Evolutionary conservation across 2,797 vertebrate species (phyloP).

Genomic region (Xenops minutus): DNA sequence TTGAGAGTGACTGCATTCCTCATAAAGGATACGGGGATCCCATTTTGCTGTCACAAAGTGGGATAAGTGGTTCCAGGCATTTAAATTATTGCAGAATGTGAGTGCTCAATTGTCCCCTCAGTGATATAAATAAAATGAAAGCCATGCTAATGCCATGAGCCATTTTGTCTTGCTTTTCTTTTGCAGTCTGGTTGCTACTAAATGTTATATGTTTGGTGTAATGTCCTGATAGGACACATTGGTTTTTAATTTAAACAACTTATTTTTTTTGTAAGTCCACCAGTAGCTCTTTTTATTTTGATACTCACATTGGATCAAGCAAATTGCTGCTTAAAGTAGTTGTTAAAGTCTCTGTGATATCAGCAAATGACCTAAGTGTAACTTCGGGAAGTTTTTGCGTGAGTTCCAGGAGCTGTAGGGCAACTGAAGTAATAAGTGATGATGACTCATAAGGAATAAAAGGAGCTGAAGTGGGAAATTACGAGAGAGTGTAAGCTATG

Average conservation of each 20-base stretch:
- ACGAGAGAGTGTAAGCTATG: constrained; percentile 1
- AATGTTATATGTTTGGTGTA: background rate
- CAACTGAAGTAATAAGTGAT: background rate
- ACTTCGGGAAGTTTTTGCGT: constrained; percentile 26
- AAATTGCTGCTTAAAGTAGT: background rate
- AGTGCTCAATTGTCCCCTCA: background rate
- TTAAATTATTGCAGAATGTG: background rate
- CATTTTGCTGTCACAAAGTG: background rate
- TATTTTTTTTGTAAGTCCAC: background rate
- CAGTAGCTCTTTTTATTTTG: background rate
- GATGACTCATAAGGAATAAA: constrained; percentile 36
- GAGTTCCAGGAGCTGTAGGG: constrained; percentile 16
- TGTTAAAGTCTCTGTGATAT: background rate
- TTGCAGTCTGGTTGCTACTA: background rate
- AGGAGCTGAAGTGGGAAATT: constrained; percentile 31
- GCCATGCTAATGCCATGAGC: background rate
- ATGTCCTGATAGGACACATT: background rate
- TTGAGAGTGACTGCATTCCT: background rate
- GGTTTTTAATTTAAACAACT: background rate
- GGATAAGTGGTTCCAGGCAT: background rate
- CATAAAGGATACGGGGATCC: background rate
- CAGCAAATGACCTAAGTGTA: constrained; percentile 14
- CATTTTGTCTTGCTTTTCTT: background rate
- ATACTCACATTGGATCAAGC: background rate
- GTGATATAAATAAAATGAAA: background rate